Percentiles rank a stretch among this genome's conserved stretches.
Conservation (phyloP, 2,797 vertebrate genomes). For the Eospalax fontanierii region DNA sequence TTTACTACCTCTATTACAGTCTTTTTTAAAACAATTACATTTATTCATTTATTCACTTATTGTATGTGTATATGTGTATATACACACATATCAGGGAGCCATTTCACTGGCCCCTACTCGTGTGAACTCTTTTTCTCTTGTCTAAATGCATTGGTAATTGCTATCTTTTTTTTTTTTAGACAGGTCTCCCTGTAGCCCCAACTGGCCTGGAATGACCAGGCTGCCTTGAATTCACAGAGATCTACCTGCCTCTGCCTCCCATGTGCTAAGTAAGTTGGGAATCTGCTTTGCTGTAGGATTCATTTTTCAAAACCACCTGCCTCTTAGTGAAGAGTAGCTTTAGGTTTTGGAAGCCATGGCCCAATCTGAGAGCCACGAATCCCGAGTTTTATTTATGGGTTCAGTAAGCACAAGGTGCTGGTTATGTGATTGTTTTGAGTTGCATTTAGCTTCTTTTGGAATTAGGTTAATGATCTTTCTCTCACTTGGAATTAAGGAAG, state of each 20-base stretch:
- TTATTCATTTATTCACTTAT: too few species aligned
- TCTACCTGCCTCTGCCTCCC: not conserved
- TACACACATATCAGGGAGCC: too few species aligned
- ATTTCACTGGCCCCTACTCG: too few species aligned
- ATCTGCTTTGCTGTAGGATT: not conserved
- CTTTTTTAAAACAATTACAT: too few species aligned
- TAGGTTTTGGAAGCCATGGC: not conserved
- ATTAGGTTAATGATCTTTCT: slow-evolving; percentile 57
- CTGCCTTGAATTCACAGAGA: not conserved
- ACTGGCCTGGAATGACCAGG: not conserved
- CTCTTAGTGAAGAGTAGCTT: not conserved
- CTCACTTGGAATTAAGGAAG: slow-evolving; percentile 17
- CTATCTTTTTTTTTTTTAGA: too few species aligned
- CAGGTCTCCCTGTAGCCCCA: too few species aligned
- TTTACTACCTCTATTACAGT: too few species aligned
- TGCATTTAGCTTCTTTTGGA: slow-evolving; percentile 46
- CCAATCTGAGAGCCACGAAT: not conserved
- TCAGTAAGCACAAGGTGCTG: not conserved
- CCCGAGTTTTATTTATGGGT: not conserved
- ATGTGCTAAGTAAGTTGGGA: not conserved
- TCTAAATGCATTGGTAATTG: too few species aligned
- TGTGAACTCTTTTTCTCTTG: too few species aligned
- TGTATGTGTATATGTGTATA: too few species aligned
- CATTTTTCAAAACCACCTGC: not conserved
- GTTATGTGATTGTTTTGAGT: not conserved